Percentiles rank a stretch among this genome's conserved stretches.
phyloP scores from a whole-genome alignment of 2,797 vertebrate species.

The Hypotaenidia philippensis region DNA sequence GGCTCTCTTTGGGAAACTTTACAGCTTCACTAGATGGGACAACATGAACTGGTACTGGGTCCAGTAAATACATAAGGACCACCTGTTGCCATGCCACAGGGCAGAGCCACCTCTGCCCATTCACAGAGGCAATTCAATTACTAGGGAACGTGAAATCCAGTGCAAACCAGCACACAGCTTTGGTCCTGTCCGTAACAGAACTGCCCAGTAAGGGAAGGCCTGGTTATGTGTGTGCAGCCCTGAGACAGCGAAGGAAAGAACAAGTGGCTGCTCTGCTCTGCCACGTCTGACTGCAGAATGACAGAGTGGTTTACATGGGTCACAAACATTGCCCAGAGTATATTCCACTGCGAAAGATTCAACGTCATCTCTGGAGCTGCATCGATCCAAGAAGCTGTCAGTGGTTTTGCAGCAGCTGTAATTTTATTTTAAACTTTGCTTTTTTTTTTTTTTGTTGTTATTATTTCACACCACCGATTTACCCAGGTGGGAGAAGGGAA shows the following conservation, averaged over 20 bases:
- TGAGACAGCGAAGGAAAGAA: neutral
- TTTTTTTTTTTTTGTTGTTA: neutral
- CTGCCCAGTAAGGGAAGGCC: neutral
- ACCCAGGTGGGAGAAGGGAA: neutral
- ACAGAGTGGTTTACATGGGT: neutral
- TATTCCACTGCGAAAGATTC: neutral
- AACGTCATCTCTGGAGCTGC: neutral
- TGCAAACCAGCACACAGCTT: neutral
- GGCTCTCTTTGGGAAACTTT: neutral
- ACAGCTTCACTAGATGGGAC: neutral
- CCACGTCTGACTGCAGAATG: neutral
- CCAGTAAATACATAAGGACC: neutral
- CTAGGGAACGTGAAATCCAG: neutral
- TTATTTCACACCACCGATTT: neutral
- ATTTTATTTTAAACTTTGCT: neutral
- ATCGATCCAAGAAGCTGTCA: neutral
- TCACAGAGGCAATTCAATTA: rapidly evolving
- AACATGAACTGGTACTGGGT: neutral
- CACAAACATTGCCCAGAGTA: neutral
- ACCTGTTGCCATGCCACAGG: neutral
- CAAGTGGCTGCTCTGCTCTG: neutral
- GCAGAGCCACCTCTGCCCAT: neutral
- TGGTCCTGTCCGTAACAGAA: neutral
- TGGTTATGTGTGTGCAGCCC: neutral
- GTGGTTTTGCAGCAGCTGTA: neutral